Evolutionary conservation across 1,140 invertebrate species (phyloP).

Genomic region (Dendroctonus valens): DNA sequence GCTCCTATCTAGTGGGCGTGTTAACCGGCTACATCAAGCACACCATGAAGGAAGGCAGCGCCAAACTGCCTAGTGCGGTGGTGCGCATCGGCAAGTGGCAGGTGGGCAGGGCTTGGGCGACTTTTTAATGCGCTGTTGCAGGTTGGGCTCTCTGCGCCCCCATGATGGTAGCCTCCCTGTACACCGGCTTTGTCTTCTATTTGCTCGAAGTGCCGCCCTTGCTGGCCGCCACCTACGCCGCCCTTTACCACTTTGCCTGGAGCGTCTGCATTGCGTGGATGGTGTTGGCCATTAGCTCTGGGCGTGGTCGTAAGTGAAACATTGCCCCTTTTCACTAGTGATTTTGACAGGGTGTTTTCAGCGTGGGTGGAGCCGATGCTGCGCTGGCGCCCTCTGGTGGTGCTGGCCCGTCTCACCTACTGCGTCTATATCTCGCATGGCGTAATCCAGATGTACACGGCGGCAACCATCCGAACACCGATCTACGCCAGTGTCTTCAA

Average conservation of each 20-base stretch:
- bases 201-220: slow-evolving; percentile 56
- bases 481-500: slow-evolving; percentile 38
- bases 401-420: slow-evolving; percentile 67
- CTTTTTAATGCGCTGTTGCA: background rate
- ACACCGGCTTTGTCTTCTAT: slow-evolving; percentile 62
- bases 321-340: too few species aligned
- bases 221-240: slow-evolving; percentile 65
- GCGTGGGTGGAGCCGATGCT: slow-evolving; percentile 61
- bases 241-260: slow-evolving; percentile 65
- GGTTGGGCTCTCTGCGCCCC: slow-evolving; percentile 49
- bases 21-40: slow-evolving; percentile 30
- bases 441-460: slow-evolving; percentile 62
- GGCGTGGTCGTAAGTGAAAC: slow-evolving; percentile 39
- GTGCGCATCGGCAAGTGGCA: slow-evolving; percentile 17
- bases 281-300: slow-evolving; percentile 54
- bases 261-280: slow-evolving; percentile 69
- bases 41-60: slow-evolving; percentile 23
- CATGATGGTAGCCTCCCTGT: slow-evolving; percentile 51
- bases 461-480: slow-evolving; percentile 58
- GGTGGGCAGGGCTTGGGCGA: background rate
- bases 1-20: slow-evolving; percentile 62
- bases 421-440: slow-evolving; percentile 72
- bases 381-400: slow-evolving; percentile 63
- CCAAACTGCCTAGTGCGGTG: slow-evolving; percentile 18
- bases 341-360: slow-evolving; percentile 40